These are phyloP conservation scores for Phrynocephalus forsythii DNA, from an alignment of 2,797 vertebrate genomes.

Conservation along the genomic window DNA sequence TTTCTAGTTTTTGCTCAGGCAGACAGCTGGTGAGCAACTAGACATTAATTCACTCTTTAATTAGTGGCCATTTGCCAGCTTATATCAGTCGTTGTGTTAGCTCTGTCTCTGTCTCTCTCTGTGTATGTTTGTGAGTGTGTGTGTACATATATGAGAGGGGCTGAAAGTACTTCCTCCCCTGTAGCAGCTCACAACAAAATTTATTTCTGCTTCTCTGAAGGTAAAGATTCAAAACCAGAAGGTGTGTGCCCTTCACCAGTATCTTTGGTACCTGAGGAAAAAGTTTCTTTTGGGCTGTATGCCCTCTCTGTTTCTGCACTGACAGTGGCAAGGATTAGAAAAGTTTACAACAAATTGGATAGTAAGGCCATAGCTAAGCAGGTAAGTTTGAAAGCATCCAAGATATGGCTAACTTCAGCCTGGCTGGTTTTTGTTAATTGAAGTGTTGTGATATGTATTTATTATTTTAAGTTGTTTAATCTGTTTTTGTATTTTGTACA, in stretches of 20 bases:
- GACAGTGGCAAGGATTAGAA: slow-evolving; percentile 95
- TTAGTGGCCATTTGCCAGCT: too few species aligned
- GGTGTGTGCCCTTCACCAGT: slow-evolving; percentile 82
- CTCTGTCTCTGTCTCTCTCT: too few species aligned
- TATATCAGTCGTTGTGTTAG: too few species aligned
- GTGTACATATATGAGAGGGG: too few species aligned
- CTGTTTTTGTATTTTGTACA: too few species aligned
- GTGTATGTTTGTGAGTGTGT: too few species aligned
- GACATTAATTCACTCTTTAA: too few species aligned
- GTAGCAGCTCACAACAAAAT: slow-evolving; percentile 13
- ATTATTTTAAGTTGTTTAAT: too few species aligned
- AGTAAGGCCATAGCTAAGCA: slow-evolving; percentile 99
- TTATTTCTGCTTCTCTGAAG: slow-evolving; percentile 74
- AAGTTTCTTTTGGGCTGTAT: slow-evolving; percentile 96
- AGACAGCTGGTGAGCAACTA: too few species aligned
- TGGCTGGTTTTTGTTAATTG: slow-evolving; percentile 1
- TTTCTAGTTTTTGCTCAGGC: too few species aligned
- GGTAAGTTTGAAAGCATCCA: slow-evolving; percentile 74
- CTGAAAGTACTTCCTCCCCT: background rate
- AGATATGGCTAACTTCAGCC: background rate
- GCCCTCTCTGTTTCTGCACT: slow-evolving; percentile 92
- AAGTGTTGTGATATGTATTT: background rate
- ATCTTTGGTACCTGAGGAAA: slow-evolving; percentile 93
- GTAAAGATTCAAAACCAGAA: slow-evolving; percentile 94
- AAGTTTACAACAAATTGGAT: slow-evolving; percentile 97